Conservation (phyloP, 2,113 vertebrate species). For the Terrapene triunguis region DNA sequence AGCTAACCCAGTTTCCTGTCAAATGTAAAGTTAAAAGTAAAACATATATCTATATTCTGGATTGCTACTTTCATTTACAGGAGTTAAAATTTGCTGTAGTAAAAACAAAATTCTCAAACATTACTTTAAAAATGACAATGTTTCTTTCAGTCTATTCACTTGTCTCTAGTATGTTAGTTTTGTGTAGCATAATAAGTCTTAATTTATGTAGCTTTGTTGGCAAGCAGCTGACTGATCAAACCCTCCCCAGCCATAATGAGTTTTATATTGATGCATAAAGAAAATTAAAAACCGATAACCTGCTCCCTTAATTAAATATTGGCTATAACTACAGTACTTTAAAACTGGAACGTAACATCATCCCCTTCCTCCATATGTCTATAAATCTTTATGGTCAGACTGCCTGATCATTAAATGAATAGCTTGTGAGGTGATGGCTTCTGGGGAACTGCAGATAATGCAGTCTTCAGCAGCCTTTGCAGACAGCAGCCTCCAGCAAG, state of each 20-base stretch:
- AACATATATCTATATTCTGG: rapidly evolving
- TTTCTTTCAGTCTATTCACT: background rate
- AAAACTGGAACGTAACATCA: rapidly evolving
- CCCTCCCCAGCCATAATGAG: background rate
- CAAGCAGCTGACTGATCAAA: background rate
- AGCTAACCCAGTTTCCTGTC: background rate
- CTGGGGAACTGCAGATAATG: background rate
- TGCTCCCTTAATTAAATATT: background rate
- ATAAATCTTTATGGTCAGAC: background rate
- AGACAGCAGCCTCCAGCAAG: background rate
- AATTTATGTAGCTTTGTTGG: background rate
- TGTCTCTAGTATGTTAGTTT: background rate
- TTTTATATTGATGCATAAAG: background rate
- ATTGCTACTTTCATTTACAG: background rate
- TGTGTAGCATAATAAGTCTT: background rate
- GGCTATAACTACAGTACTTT: background rate
- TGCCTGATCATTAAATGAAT: background rate
- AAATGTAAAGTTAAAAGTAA: background rate
- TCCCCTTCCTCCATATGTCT: background rate
- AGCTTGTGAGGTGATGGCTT: background rate
- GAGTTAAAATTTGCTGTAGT: background rate
- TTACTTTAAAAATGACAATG: background rate
- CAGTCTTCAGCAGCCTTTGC: background rate
- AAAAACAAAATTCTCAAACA: background rate
- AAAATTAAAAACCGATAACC: background rate